Percentiles rank a stretch among this genome's conserved stretches.
Evolutionary conservation across 53 echinoderm and acorn worm species (phyloP).

Genomic region (Zoroaster sp.): DNA sequence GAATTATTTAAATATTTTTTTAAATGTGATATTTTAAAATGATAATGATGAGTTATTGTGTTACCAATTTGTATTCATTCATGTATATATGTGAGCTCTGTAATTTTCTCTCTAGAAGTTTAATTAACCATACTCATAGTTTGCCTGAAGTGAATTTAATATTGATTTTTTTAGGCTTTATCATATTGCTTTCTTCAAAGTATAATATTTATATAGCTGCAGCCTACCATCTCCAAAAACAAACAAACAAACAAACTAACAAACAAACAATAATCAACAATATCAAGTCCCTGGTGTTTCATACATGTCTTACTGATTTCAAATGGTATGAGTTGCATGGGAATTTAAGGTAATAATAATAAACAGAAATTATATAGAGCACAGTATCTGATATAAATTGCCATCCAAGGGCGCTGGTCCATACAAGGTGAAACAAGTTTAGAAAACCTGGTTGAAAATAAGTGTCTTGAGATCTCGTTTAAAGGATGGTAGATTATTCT

Average conservation of each 20-base stretch:
- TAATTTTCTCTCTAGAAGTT: neutral
- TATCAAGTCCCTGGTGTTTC: neutral
- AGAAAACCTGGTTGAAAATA: neutral
- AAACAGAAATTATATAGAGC: too few species aligned
- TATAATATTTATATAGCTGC: neutral
- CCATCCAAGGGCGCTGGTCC: neutral
- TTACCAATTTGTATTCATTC: too few species aligned
- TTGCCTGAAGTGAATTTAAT: neutral
- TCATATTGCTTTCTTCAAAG: neutral
- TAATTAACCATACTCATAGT: neutral
- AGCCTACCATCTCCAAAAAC: neutral
- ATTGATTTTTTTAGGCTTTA: neutral
- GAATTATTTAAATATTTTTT: too few species aligned
- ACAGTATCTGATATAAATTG: neutral
- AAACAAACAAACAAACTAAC: too few species aligned
- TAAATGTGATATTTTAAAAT: too few species aligned
- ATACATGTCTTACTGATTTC: neutral
- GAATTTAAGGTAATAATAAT: too few species aligned
- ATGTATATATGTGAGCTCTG: too few species aligned
- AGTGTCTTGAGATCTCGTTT: neutral
- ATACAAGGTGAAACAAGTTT: neutral
- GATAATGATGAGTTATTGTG: too few species aligned
- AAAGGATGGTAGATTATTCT: neutral
- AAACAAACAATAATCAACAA: too few species aligned
- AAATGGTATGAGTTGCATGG: neutral